Base-by-base conservation (phyloP, 2,888 invertebrate species). In the Sminthurides aquaticus region DNA sequence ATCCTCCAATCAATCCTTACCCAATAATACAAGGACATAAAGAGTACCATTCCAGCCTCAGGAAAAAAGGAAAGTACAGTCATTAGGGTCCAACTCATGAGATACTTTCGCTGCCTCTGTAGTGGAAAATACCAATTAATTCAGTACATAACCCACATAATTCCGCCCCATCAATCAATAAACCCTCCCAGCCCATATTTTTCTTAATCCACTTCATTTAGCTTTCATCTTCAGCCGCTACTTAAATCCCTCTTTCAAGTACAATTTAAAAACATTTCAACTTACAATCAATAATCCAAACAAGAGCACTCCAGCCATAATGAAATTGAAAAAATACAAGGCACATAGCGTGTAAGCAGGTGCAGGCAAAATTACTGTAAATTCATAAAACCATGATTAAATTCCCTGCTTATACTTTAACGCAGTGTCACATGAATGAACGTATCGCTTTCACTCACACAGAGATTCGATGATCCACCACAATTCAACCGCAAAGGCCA, bases 11-110 rank as follows among this genome's bases (percentile, higher is more conserved):
- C n/a, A n/a, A 28, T 28, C 72, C 79, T 78, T 79, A 82, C 83
- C 83, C 83, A 83, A 72, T 82, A 81, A 70, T 82, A 80, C 60
- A 83, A 78, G 67, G 81, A 81, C 82, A 83, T 82, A 74, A 81
- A 83, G 65, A 83, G 80, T 2, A 82, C 82, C 75, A 83, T 78
- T 20, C 82, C 82, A 54, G 81, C 81, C 77, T 83, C 83, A 28
- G 82, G 83, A 73, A 83, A 81, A 61, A 81, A 80, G 49, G 82
- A 77, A 27, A 81, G 77, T 1, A 80, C 79, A 27, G 82, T 78
- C 52, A 81, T 78, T 68, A 82, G 80, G 75, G 82, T 79, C 82
- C 83, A 83, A n/a, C 79, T 78, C 64, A 82, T 76, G 25, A 83
- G 76, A 69, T 80, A 82, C 28, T 80, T 71, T 8, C 80, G 77